A percentile compares a stretch with the other conserved stretches of the same genome.
Evolutionary conservation across 2,888 invertebrate species (phyloP).

Genomic region (Agriopis leucophaearia): DNA sequence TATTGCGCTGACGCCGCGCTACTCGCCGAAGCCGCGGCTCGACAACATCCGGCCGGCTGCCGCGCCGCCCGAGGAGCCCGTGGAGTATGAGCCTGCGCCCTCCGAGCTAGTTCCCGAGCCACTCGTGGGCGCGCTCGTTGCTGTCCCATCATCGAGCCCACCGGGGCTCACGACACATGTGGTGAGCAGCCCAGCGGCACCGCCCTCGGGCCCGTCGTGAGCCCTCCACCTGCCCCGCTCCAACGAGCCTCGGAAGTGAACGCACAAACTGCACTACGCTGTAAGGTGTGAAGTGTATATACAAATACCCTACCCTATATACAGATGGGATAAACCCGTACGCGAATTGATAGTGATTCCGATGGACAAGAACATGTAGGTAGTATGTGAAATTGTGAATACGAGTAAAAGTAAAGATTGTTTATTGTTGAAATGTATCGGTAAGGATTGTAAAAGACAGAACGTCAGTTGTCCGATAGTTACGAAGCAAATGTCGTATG

Average conservation of each 20-base stretch:
- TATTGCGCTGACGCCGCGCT: constrained; percentile 85
- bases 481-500: constrained; percentile 53
- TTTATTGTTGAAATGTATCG: constrained; percentile 79
- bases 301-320: no score
- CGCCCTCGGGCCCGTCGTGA: constrained; percentile 61
- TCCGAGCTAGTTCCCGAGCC: constrained; percentile 50
- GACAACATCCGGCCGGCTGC: constrained; percentile 81
- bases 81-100: constrained; percentile 59
- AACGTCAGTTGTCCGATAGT: constrained; percentile 66
- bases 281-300: constrained; percentile 58
- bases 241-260: constrained; percentile 49
- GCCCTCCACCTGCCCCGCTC: constrained; percentile 39
- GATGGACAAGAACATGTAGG: constrained; percentile 70
- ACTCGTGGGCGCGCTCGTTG: constrained; percentile 46
- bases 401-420: constrained; percentile 73
- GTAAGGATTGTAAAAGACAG: constrained; percentile 71
- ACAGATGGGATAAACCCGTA: constrained; percentile 57
- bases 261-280: constrained; percentile 53
- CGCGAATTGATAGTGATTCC: constrained; percentile 65
- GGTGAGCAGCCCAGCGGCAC: constrained; percentile 16
- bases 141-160: constrained; percentile 24
- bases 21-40: constrained; percentile 80
- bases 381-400: constrained; percentile 81
- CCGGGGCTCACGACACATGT: not conserved
- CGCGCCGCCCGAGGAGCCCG: constrained; percentile 78